Conservation (phyloP, 2,888 invertebrate genomes). For the Hofmannophila pseudospretella region DNA sequence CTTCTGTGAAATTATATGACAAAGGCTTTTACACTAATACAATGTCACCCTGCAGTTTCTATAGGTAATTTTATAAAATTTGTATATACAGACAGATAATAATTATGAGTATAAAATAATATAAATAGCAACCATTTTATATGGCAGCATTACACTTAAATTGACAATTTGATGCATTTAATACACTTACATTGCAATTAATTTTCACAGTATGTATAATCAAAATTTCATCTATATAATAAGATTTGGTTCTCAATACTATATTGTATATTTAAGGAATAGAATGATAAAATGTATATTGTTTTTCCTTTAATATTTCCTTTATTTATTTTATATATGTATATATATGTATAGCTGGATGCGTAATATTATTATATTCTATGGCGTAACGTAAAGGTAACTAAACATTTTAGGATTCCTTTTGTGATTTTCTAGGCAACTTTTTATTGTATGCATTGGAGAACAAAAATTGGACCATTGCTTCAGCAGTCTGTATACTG, state of each 20-base stretch:
- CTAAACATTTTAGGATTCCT: no score
- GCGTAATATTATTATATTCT: no score
- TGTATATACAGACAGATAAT: constrained; percentile 59
- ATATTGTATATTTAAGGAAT: constrained; percentile 55
- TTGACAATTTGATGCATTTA: constrained; percentile 14
- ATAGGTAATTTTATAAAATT: constrained; percentile 61
- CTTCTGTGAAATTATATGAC: no score
- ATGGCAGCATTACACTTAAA: constrained; percentile 29
- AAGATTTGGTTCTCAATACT: constrained; percentile 47
- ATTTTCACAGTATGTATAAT: constrained; percentile 23
- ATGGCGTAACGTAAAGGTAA: no score
- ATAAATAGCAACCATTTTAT: constrained; percentile 30
- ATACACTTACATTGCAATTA: constrained; percentile 27
- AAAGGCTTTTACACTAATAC: no score
- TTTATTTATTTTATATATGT: background rate
- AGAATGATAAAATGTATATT: constrained; percentile 30
- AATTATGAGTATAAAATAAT: constrained; percentile 32
- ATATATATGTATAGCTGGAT: no score
- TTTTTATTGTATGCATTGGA: no score
- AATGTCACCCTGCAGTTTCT: constrained; percentile 3
- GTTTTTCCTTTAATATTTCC: background rate
- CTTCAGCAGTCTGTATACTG: no score
- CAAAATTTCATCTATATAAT: constrained; percentile 29
- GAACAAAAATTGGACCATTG: no score
- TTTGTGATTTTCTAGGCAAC: no score